phyloP scores from a whole-genome alignment of 2,113 vertebrate species.

The Nematolebias whitei region DNA sequence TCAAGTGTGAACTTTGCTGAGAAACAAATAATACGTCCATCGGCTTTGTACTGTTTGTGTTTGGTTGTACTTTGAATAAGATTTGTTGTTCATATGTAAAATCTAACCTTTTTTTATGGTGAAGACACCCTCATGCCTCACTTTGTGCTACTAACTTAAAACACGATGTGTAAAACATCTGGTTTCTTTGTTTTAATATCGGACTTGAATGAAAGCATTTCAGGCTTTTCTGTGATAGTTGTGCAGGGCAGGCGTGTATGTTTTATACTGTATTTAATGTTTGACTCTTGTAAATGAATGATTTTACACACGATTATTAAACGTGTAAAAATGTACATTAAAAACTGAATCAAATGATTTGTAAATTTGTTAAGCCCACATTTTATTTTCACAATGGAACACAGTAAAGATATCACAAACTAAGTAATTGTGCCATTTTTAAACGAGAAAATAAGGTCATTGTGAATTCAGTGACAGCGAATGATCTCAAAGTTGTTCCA shows the following conservation, averaged over 20 bases:
- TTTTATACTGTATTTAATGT: conserved; percentile 62
- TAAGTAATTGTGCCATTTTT: no score
- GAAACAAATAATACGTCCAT: conserved; percentile 30
- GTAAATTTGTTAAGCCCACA: no score
- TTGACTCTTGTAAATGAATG: conserved; percentile 26
- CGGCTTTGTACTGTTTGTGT: conserved; percentile 68
- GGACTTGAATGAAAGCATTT: conserved; percentile 52
- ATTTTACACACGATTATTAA: conserved; percentile 41
- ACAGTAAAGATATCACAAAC: no score
- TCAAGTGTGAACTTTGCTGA: conserved; percentile 8
- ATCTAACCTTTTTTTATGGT: conserved; percentile 37
- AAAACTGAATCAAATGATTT: no score
- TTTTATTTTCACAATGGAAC: no score
- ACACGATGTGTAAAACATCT: conserved; percentile 45
- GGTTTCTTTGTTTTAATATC: conserved; percentile 60
- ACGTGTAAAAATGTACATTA: conserved; percentile 14
- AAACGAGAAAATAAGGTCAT: no score
- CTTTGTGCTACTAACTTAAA: conserved; percentile 56
- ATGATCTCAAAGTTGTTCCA: no score
- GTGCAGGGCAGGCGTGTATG: conserved; percentile 16
- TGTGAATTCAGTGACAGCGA: no score
- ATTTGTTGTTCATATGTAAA: conserved; percentile 57
- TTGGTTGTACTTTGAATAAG: conserved; percentile 57
- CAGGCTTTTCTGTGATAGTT: conserved; percentile 53
- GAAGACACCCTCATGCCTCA: conserved; percentile 40